Evolutionary conservation across 2,113 vertebrate species (phyloP), one percentile per base, ranked within the genome.

Genomic region (Laticauda colubrina): DNA sequence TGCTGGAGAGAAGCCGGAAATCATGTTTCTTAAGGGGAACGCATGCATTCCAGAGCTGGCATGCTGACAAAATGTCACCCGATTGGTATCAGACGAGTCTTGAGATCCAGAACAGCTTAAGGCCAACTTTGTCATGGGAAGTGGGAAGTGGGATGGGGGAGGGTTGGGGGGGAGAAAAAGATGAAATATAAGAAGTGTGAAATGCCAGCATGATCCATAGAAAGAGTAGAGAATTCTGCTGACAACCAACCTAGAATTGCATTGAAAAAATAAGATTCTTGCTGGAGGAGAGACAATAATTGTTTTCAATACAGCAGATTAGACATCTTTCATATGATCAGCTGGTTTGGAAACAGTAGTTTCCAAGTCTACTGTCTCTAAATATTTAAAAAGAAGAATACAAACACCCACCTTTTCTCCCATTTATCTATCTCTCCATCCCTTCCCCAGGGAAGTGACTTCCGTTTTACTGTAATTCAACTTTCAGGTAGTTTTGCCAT

Each of bases 281-380:
- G 94, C 93, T 96, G 94, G 92, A 97, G 93, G 86, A 96, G 89
- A 97, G 95, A 97, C 95, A 96, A 94, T 97, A 97, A 97, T 97
- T 97, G 96, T 94, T 97, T 97, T 95, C 94, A 97, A 95, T n/a
- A 2, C 95, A 96, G 96, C 96, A 97, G 97, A 94, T 95, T 90
- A 97, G 91, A 92, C 91, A 93, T 96, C 93, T 90, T 1, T 0
- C 91, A 91, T 96, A 94, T 96, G 95, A 92, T 91, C 93, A 95
- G 89, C 93, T 87, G n/a, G 57, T 85, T 90, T 96, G 90, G 96
- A 96, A 97, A 96, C 96, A 95, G 95, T 96, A 94, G 96, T 92
- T 96, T 97, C 94, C 94, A 94, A 85, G 91, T 90, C 92, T 89
- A 81, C 85, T 56, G 94, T 91, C 14, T 29, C 34, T 96, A 95